Base-by-base conservation (phyloP, 1,140 invertebrate species). In the Hyles euphorbiae region DNA sequence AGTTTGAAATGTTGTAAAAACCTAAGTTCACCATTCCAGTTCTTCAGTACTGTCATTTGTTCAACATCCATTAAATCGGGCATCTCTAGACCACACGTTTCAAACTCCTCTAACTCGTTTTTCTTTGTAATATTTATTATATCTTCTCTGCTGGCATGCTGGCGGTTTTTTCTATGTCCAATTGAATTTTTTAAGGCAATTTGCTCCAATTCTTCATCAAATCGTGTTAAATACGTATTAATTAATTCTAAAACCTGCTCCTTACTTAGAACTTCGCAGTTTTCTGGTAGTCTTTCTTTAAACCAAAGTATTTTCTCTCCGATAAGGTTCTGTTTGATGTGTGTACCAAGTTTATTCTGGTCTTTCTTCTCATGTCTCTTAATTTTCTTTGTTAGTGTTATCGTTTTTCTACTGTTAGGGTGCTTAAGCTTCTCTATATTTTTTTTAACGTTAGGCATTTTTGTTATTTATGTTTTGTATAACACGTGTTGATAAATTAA, bases 161-260 rank as follows among this genome's bases (percentile, higher is more conserved):
- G 94, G 32, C 93, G 89, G 71, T 91, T 93, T 78, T 93, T 94
- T 65, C 92, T 90, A 36, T 90, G 89, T 10, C 94, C 93, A 45
- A 96, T 91, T 0, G 93, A 94, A 70, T 94, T 93, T 75, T 95
- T 95, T 3, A 95, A 83, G 22, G 83, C 74, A 70, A 96, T 96
- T 81, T 95, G 94, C 67, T 93, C 91, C 36, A 95, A 77, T 89
- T 96, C 95, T 62, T 94, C 93, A 70, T 95, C 92, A 84, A 96
- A 94, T 52, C 95, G 67, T 57, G 78, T 72, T 71, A 88, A 72
- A 75, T 91, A 94, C 76, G 83, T 83, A 65, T 91, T 76, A 50
- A 95, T 91, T 49, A 95, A 76, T 56, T 91, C 81, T 56, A 91
- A 76, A 33, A 90, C 89, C 65, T 93, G 87, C 76, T 92, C 82